Evolutionary conservation across 2,888 invertebrate species (phyloP), one percentile per base, ranked within the genome.

Genomic region (Drosophila longiperda): DNA sequence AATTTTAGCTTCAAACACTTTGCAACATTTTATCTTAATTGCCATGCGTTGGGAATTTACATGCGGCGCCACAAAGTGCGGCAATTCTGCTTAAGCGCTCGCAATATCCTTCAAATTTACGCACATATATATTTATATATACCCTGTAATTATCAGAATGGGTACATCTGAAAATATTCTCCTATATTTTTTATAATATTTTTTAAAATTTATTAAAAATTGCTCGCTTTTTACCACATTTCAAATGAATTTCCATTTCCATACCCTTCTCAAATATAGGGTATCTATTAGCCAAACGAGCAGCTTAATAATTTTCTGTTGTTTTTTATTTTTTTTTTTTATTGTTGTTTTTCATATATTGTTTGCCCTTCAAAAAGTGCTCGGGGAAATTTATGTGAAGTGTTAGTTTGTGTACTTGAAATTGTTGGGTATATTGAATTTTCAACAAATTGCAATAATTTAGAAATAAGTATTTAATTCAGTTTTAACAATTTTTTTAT

Each of bases 11-110:
- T 38, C 36, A 36, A 33, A 55, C 62, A 66, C 26, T 73, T 74
- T 55, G 68, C 68, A 74, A 50, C 80, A 73, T 72, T 86, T 83
- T 80, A 83, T 83, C 83, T 88, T 87, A 80, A 83, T 83, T 85
- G 85, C 82, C 82, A 75, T 55, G 66, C 66, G 69, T 68, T 73
- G 67, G 73, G 66, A 65, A 77, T 66, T 80, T 83, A 58, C 66
- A 64, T 72, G 61, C 33, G 66, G 69, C 80, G 76, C 83, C 83
- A 62, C 55, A 81, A 75, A 75, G 63, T 68, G 6, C 57, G 57
- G 42, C 68, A 34, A 26, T 29, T 9, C 9, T 40, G 17, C 1
- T 32, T 7, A 29, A 32, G 26, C 61, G 49, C 40, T 33, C 45
- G 48, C 66, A 8, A 49, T 20, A 49, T 54, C 26, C 55, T 67